phyloP scores from a whole-genome alignment of 2,888 invertebrate species.

The Amblyjoppa proteus region DNA sequence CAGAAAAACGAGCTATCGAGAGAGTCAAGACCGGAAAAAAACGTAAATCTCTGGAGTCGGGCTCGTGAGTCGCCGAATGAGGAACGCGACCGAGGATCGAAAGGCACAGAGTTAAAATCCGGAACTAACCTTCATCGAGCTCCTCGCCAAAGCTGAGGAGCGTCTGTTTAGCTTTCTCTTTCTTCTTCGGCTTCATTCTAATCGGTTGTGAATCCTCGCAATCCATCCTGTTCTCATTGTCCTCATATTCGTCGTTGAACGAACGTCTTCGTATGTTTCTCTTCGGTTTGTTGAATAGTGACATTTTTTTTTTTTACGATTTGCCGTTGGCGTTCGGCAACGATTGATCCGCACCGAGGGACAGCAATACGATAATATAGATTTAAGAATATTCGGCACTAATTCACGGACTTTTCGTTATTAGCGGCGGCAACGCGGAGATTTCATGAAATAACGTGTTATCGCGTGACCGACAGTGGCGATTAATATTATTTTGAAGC shows the following conservation, averaged over 20 bases:
- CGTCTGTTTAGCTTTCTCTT: slow-evolving; percentile 86
- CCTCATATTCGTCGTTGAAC: slow-evolving; percentile 89
- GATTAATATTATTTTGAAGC: not conserved
- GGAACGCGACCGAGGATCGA: not conserved
- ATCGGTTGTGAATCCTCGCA: slow-evolving; percentile 84
- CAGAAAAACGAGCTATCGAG: too few relatives aligned
- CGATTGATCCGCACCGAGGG: not conserved
- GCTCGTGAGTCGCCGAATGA: not conserved
- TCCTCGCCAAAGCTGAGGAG: slow-evolving; percentile 93
- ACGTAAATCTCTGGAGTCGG: not conserved
- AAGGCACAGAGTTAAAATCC: not conserved
- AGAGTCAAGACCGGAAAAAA: not conserved
- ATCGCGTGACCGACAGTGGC: not conserved
- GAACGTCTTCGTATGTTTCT: slow-evolving; percentile 93
- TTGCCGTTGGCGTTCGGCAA: not conserved
- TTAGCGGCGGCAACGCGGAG: not conserved
- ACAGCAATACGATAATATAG: not conserved
- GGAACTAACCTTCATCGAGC: slow-evolving; percentile 82
- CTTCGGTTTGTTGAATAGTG: slow-evolving; percentile 94
- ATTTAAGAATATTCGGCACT: not conserved
- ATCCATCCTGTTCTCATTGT: slow-evolving; percentile 88
- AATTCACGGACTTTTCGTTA: not conserved
- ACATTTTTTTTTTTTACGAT: slow-evolving; percentile 86
- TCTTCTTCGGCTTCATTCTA: slow-evolving; percentile 86
- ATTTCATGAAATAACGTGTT: not conserved